phyloP scores from a whole-genome alignment of 2,113 vertebrate species.

The Sylvilagus bachmani region DNA sequence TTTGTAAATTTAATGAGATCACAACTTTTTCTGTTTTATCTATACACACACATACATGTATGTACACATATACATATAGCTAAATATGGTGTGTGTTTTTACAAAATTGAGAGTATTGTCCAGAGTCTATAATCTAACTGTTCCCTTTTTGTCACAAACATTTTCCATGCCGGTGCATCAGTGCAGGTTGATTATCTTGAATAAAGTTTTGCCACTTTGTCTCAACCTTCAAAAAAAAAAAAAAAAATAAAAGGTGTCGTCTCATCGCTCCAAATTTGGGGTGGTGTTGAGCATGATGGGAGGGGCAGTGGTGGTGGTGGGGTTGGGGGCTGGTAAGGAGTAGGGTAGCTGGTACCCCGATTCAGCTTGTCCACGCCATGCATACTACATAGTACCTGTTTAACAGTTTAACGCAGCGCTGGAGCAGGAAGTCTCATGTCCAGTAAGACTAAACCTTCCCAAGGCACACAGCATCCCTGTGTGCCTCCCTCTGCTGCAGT shows the following conservation, averaged over 20 bases:
- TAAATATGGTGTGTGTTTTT: neutral
- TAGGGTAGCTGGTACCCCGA: neutral
- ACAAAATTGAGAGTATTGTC: neutral
- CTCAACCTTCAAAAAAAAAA: neutral
- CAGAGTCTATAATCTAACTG: neutral
- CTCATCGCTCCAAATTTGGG: neutral
- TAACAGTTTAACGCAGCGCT: neutral
- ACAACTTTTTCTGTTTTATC: neutral
- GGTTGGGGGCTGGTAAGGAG: neutral
- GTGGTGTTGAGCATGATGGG: neutral
- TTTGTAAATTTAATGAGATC: neutral
- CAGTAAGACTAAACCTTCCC: neutral
- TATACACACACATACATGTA: neutral
- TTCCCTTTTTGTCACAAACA: neutral
- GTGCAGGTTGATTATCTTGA: neutral
- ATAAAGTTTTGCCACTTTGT: neutral
- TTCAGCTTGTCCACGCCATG: accelerated
- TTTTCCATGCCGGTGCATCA: neutral
- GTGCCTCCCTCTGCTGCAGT: neutral
- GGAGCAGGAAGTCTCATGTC: neutral
- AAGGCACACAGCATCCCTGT: neutral
- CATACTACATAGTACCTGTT: neutral
- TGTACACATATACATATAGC: neutral
- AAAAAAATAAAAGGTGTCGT: neutral
- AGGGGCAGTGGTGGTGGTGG: neutral